Base-by-base conservation (phyloP, 2,797 vertebrate species). In the Anabacerthia variegaticeps region DNA sequence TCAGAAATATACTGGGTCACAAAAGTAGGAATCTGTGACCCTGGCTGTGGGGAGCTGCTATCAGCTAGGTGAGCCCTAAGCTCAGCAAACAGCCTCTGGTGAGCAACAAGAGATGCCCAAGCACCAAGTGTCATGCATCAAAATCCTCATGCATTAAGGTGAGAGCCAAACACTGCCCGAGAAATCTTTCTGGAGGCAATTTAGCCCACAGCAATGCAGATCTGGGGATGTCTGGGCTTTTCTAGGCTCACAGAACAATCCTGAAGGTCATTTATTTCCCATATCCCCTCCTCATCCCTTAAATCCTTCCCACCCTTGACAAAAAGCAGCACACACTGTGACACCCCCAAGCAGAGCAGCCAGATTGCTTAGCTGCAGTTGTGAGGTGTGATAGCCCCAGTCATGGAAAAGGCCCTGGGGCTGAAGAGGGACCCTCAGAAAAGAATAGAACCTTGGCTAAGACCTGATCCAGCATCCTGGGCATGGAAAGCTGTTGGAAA, bases 41-140 rank as follows among this genome's bases (percentile, higher is more conserved):
- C 16, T 63, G 58, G n/a, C 24, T 23, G 6, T 2, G 0, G 9
- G 51, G 44, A 81, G 39, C 36, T 86, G 68, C 56, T 36, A 14
- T 20, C 30, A 51, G 48, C 41, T 7, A 8, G 52, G 32, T 17
- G 28, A 84, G 51, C 15, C 32, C 51, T 12, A 15, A 6, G 0
- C 17, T 43, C 59, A 28, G 81, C 74, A 92, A 39, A 62, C 6
- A n/a, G 20, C 6, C 48, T 26, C 54, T 48, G 39, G 24, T 11
- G 44, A 46, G 27, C 1, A 14, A 10, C 0, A 8, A 26, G 28
- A 14, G 24, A 28, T 18, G 12, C 11, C 7, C 1, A 1, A 41
- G 20, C 10, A 34, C 37, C 13, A 8, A 20, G 20, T 2, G 1
- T 43, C 21, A 26, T 10, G 8, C 39, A 14, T 66, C 24, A 62